Conservation (phyloP, 2,113 vertebrate species). For the Tricholaema leucomelas region DNA sequence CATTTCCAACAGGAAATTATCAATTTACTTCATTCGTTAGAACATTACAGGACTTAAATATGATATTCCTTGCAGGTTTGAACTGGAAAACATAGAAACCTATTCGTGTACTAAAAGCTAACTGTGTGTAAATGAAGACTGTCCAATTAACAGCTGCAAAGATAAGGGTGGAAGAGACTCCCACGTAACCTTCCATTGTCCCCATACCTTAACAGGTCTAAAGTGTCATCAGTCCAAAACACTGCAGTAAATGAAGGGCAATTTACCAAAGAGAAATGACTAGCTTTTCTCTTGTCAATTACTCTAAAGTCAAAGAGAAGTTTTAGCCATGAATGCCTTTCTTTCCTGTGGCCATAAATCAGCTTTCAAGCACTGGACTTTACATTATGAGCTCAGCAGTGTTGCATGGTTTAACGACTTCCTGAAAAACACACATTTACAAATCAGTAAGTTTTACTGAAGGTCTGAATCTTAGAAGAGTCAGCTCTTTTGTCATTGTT, state of each 20-base stretch:
- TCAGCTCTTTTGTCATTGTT: background rate
- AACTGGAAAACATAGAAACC: background rate
- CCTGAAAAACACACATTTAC: background rate
- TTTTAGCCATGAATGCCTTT: background rate
- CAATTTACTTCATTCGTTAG: background rate
- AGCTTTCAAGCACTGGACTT: background rate
- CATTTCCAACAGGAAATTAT: background rate
- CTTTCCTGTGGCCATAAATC: accelerated
- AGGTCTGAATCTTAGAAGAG: background rate
- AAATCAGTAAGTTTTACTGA: background rate
- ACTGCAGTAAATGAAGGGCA: background rate
- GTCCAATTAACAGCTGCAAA: background rate
- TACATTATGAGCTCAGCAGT: background rate
- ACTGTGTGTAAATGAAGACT: background rate
- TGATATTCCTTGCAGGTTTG: background rate
- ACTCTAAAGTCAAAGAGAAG: background rate
- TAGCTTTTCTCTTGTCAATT: background rate
- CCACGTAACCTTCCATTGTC: background rate
- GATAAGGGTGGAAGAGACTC: background rate
- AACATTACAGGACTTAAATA: background rate
- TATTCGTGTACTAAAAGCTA: background rate
- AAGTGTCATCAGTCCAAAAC: background rate
- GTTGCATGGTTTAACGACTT: background rate
- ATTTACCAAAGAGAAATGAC: background rate
- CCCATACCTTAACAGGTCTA: background rate